Base-by-base conservation (phyloP, 2,888 invertebrate species). In the Aphrophora alni region DNA sequence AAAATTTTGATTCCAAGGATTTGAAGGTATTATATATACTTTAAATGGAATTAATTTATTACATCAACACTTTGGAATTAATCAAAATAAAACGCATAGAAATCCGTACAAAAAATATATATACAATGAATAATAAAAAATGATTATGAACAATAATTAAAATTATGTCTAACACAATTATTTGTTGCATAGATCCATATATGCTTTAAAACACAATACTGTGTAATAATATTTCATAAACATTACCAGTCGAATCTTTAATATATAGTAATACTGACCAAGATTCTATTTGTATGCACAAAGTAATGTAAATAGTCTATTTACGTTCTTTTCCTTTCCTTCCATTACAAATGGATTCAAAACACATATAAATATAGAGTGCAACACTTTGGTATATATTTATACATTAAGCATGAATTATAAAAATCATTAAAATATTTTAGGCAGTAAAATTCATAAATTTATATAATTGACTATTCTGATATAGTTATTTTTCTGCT, bases 401-500 rank as follows among this genome's bases (percentile, higher is more conserved):
- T 21, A 59, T 59, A 59, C 21, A 5, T 21, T 21, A 59, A 59
- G 59, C 59, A 59, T 21, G 33, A 21, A 59, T 21, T 21, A 59
- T 21, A 59, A 59, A 59, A 59, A 59, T 8, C n/a, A 59, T 59
- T 59, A 59, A 33, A 33, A 3, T 59, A 14, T 44, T 59, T 21
- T 59, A 59, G 59, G 59, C 59, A 59, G 59, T 59, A 59, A 59
- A 59, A 59, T 59, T 44, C 44, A 44, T 44, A 21, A n/a, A n/a
- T n/a, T n/a, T 21, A 59, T 21, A 5, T 59, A 59, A 59, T 59
- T 59, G 59, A 59, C 59, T 59, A 59, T 59, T 17, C 59, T 59
- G 59, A 59, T 59, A 59, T 21, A n/a, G n/a, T n/a, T n/a, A 59
- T 21, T 59, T 59, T 59, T 59, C 5, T 59, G 59, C 21, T 14